phyloP scores from a whole-genome alignment of 1,140 invertebrate genomes.

The Phenacoccus solenopsis region DNA sequence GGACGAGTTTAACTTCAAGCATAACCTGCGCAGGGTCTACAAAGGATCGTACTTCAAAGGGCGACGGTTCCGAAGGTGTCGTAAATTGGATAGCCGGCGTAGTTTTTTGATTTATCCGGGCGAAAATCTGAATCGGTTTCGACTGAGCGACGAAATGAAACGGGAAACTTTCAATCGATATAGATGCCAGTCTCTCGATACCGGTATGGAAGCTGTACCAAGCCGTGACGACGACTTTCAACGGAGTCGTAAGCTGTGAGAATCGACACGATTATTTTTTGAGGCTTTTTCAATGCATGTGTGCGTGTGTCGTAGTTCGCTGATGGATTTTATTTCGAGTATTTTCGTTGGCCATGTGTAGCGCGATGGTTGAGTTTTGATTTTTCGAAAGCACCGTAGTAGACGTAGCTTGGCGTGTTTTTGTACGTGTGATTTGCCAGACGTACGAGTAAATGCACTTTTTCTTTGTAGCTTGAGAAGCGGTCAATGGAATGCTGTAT shows the following conservation, averaged over 20 bases:
- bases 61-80: background rate
- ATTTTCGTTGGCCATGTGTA: too few species aligned
- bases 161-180: background rate
- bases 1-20: background rate
- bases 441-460: too few species aligned
- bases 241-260: slow-evolving; percentile 30
- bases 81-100: background rate
- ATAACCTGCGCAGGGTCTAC: background rate
- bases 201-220: background rate
- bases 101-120: background rate
- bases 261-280: slow-evolving; percentile 26
- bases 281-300: slow-evolving; percentile 19
- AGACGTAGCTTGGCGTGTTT: too few species aligned
- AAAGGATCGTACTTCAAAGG: slow-evolving; percentile 6
- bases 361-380: too few species aligned
- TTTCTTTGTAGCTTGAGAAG: too few species aligned
- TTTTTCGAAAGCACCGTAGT: too few species aligned
- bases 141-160: background rate
- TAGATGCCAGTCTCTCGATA: background rate
- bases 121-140: background rate
- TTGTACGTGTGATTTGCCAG: too few species aligned
- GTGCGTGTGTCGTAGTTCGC: too few species aligned
- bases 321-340: too few species aligned
- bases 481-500: too few species aligned
- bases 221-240: background rate